Conservation (phyloP, 1,140 invertebrate genomes). For the Pygmarrhopalites habei region DNA sequence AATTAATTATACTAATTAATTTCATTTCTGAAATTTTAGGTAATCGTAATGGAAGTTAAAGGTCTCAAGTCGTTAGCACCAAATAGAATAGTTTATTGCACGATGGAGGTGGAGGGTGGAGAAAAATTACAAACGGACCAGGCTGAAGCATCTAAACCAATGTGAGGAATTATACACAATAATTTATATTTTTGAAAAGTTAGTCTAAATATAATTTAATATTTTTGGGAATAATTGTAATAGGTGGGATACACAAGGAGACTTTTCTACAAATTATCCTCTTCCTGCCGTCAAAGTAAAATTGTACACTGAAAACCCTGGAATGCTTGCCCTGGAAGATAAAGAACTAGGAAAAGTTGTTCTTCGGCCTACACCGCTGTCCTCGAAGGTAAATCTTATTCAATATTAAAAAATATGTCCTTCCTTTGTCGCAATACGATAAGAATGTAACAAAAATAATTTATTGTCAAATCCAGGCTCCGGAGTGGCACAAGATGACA, state of each 20-base stretch:
- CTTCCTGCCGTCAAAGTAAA: slow-evolving; percentile 94
- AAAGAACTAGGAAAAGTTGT: slow-evolving; percentile 95
- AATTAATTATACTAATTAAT: too few relatives aligned
- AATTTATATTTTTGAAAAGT: too few relatives aligned
- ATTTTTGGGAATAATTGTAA: too few relatives aligned
- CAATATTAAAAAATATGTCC: too few relatives aligned
- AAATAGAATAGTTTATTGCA: slow-evolving; percentile 98
- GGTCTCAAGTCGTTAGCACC: slow-evolving; percentile 91
- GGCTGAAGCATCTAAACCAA: slow-evolving; percentile 96
- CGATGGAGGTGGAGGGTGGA: slow-evolving; percentile 98
- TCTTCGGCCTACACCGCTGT: slow-evolving; percentile 80
- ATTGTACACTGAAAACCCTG: slow-evolving; percentile 94
- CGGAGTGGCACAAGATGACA: slow-evolving; percentile 97
- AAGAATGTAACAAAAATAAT: slow-evolving; percentile 5
- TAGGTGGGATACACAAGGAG: slow-evolving; percentile 95
- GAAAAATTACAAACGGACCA: slow-evolving; percentile 99
- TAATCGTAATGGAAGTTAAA: slow-evolving; percentile 97
- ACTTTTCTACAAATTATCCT: slow-evolving; percentile 95
- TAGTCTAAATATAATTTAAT: too few relatives aligned
- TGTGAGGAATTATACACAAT: too few relatives aligned
- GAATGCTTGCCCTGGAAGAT: slow-evolving; percentile 94
- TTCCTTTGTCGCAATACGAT: neutral
- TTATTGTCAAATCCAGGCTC: slow-evolving; percentile 57
- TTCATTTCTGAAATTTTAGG: slow-evolving; percentile 61
- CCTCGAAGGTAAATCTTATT: slow-evolving; percentile 70